These are phyloP conservation scores for Pandemis cinnamomeana DNA, from an alignment of 2,888 invertebrate species.

Conservation along the genomic window DNA sequence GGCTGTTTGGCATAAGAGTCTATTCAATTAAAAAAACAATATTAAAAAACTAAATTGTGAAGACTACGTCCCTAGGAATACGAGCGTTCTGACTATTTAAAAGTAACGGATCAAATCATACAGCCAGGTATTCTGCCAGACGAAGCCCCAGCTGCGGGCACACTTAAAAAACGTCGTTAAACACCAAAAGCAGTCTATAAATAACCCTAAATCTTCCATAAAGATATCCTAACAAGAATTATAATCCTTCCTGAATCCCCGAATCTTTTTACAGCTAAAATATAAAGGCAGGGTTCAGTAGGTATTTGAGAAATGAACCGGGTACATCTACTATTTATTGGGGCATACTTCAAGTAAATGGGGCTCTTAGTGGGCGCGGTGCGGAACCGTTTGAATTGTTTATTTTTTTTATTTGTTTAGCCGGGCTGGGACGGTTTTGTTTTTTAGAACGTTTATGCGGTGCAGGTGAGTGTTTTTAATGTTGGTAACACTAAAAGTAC, in stretches of 20 bases:
- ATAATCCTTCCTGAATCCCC: conserved; percentile 31
- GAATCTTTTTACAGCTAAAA: conserved; percentile 30
- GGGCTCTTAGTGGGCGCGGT: conserved; percentile 56
- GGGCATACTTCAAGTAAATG: conserved; percentile 70
- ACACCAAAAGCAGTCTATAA: conserved; percentile 32
- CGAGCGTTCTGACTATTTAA: background rate
- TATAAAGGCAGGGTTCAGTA: conserved; percentile 52
- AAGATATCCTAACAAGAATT: conserved; percentile 40
- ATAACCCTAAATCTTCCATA: conserved; percentile 41
- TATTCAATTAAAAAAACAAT: too few relatives aligned
- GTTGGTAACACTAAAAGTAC: too few relatives aligned
- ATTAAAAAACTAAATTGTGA: too few relatives aligned
- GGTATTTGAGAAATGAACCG: conserved; percentile 62
- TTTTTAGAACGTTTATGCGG: background rate
- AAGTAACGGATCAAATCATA: background rate
- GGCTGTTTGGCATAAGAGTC: too few relatives aligned
- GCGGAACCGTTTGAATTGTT: conserved; percentile 54
- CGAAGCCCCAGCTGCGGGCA: conserved; percentile 24
- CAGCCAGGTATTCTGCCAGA: conserved; percentile 11
- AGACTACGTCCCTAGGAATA: too few relatives aligned
- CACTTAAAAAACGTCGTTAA: conserved; percentile 33
- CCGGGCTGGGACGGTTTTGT: conserved; percentile 7
- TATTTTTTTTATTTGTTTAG: conserved; percentile 54
- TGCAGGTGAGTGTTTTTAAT: background rate
- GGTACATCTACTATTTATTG: conserved; percentile 64